Evolutionary conservation across 2,113 vertebrate genomes (phyloP), one percentile per base, ranked within the genome.

Genomic region (Pandion haliaetus): DNA sequence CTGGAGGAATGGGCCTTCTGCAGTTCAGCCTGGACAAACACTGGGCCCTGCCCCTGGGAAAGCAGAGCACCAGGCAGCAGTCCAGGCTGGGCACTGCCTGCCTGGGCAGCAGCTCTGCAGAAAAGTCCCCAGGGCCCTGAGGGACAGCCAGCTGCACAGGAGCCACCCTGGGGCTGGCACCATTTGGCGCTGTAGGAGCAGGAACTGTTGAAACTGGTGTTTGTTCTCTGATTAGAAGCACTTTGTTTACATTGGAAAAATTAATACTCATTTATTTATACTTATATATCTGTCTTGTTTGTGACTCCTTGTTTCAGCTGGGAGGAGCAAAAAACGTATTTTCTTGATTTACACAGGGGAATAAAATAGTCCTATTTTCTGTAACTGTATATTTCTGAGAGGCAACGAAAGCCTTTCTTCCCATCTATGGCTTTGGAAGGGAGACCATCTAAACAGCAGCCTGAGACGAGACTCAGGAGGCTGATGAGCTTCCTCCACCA

Each of bases 131-230:
- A 20, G 6, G 13, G 17, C 38, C 12, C 36, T 36, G 29, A 2
- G 9, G 20, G 2, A 50, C 20, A 58, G 6, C 0, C 1, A 83
- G 36, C 6, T 74, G 45, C 20, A n/a, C 8, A 36, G 42, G 14
- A 80, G 3, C 4, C 40, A 31, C 59, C 9, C 29, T 28, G 17
- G 10, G 9, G 4, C 13, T 83, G 63, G 29, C 25, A 83, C 28
- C 3, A 42, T 62, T 47, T 77, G 72, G 6, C 45, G 34, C 26
- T 21, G 7, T 6, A 58, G 16, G 6, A 81, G 6, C 9, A 66
- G 62, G 26, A 80, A 36, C 8, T 65, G 23, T 21, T 63, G 63
- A 42, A 92, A 58, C 16, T 47, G 29, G 4, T 4, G 20, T 49
- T 80, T 89, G 5, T 74, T 91, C 42, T 91, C 32, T 76, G 50